Base-by-base conservation (phyloP, 2,797 vertebrate genomes). In the Oryzias sinensis region DNA sequence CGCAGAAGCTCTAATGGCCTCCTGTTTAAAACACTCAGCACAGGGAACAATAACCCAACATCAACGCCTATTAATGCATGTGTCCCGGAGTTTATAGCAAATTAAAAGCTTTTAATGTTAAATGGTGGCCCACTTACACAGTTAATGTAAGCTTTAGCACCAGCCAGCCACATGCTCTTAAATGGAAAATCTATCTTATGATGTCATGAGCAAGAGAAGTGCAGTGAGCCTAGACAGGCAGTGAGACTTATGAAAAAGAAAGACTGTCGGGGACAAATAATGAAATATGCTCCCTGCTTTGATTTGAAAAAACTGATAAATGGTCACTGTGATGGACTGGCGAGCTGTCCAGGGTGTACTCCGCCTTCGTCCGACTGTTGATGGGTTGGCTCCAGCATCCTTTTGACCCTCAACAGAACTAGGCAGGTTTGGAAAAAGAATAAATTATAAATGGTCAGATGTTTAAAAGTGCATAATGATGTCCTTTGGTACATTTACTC, bases 71-170 rank as follows among this genome's bases (percentile, higher is more conserved):
- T 91, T 90, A 89, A 90, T 86, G 87, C 77, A 81, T 71, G 79
- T 84, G 89, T 85, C 68, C 74, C 44, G 7, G 86, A 86, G 80
- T 92, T 92, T 91, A 92, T 90, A 86, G 88, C 88, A 86, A 92
- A 92, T 91, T 90, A 90, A 92, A 89, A 88, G 87, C 88, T 84
- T 91, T 86, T 85, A 90, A 90, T 90, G 88, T 90, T 91, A 88
- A 90, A 87, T 81, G 87, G 87, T 85, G 83, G 77, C 77, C 86
- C 88, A 86, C 88, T 90, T 89, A 88, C 83, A 88, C 83, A 83
- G 85, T 83, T 88, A 88, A 89, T 84, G 86, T 82, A 87, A 77
- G 88, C 88, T 88, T 88, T 87, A 86, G 87, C 86, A 78, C 80
- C 70, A 83, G 76, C 59, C 83, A 84, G 84, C 79, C 85, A 73